Conservation (phyloP, 2,888 invertebrate species). For the Sphaerophoria taeniata region DNA sequence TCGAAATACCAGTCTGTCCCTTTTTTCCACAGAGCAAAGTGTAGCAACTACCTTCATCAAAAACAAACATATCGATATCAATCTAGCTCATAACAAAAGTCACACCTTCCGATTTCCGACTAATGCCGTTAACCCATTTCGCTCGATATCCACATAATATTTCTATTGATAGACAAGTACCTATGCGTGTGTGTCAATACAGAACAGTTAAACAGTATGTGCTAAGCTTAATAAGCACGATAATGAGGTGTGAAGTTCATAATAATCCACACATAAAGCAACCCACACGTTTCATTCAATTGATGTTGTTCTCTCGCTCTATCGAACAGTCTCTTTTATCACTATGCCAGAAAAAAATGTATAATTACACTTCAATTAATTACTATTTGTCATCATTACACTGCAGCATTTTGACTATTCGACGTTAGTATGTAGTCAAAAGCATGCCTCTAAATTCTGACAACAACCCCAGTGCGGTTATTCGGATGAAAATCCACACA, state of each 20-base stretch:
- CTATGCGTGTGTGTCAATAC: background rate
- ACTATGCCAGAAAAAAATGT: slow-evolving; percentile 13
- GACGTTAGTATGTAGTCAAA: background rate
- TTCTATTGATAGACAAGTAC: background rate
- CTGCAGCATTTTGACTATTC: slow-evolving; percentile 36
- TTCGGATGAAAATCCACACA: slow-evolving; percentile 23
- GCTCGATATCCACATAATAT: background rate
- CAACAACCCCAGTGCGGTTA: slow-evolving; percentile 25
- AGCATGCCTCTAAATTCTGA: background rate
- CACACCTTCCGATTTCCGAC: slow-evolving; percentile 30
- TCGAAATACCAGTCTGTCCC: too few relatives aligned
- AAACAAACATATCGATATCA: slow-evolving; percentile 12
- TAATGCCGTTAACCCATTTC: slow-evolving; percentile 20
- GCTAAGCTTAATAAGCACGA: slow-evolving; percentile 6
- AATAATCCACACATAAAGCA: slow-evolving; percentile 17
- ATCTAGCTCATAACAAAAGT: slow-evolving; percentile 21
- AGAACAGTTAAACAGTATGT: background rate
- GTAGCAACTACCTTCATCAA: background rate
- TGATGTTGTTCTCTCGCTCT: background rate
- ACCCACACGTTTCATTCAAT: background rate
- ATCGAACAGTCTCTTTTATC: background rate
- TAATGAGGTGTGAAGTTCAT: slow-evolving; percentile 17
- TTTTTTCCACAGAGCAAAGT: too few relatives aligned
- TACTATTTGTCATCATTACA: slow-evolving; percentile 61
- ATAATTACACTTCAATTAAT: slow-evolving; percentile 67